Percentiles rank a stretch among this genome's conserved stretches.
These are phyloP conservation scores for Oscheius sp. DNA, from an alignment of 2,888 invertebrate species.

Conservation along the genomic window DNA sequence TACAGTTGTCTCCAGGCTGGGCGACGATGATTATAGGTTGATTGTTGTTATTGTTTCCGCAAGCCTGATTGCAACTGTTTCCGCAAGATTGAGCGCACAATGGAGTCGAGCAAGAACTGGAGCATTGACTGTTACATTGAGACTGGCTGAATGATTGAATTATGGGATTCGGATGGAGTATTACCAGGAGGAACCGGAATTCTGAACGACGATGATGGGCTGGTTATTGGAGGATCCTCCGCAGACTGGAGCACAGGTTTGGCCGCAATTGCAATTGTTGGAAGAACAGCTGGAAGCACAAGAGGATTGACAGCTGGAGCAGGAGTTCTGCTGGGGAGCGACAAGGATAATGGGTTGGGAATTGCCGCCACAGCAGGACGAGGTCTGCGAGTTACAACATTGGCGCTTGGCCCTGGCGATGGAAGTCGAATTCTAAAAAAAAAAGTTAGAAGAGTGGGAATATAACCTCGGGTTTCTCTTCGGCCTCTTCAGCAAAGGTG, in stretches of 20 bases:
- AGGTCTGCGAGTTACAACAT: conserved; percentile 49
- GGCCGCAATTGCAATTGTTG: conserved; percentile 50
- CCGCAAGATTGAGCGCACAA: conserved; percentile 51
- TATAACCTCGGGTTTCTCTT: neutral
- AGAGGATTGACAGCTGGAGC: neutral
- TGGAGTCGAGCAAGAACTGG: conserved; percentile 48
- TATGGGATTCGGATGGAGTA: too few relatives aligned
- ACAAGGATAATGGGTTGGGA: conserved; percentile 48
- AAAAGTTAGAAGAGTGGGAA: too few relatives aligned
- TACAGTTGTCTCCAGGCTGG: conserved; percentile 51
- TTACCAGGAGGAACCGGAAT: neutral
- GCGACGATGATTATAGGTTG: conserved; percentile 50
- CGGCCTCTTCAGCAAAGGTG: neutral
- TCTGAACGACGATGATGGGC: conserved; percentile 28
- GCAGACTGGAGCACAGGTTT: conserved; percentile 49
- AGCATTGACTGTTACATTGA: conserved; percentile 52
- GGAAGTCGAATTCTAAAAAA: neutral
- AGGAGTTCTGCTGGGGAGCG: conserved; percentile 43
- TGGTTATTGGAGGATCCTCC: conserved; percentile 39
- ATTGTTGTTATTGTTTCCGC: conserved; percentile 40
- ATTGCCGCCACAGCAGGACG: conserved; percentile 47
- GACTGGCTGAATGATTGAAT: too few relatives aligned
- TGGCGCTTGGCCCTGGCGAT: conserved; percentile 54
- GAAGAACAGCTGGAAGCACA: neutral
- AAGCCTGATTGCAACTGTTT: conserved; percentile 46